phyloP scores from a whole-genome alignment of 2,113 vertebrate species.

The Callithrix jacchus region DNA sequence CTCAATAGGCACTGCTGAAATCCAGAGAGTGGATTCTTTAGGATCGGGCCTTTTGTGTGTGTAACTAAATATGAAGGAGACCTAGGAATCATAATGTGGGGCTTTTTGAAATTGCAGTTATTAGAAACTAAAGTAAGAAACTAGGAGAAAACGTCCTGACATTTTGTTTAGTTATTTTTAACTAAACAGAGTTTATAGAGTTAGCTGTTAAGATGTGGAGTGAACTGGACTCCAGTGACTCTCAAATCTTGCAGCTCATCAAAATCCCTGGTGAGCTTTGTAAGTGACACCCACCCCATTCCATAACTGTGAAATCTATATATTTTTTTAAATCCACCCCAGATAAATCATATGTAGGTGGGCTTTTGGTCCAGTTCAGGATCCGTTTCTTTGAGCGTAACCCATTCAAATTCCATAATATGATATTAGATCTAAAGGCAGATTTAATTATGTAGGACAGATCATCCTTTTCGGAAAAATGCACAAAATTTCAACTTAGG shows the following conservation, averaged over 20 bases:
- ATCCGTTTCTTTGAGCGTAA: conserved; percentile 29
- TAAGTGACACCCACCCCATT: neutral
- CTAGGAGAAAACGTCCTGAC: rapidly evolving
- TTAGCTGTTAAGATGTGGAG: neutral
- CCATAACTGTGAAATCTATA: neutral
- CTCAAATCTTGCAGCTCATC: neutral
- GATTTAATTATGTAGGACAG: conserved; percentile 52
- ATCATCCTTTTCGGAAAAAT: neutral
- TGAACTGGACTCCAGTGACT: neutral
- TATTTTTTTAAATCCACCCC: neutral
- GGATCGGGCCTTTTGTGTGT: neutral
- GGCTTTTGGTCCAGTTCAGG: conserved; percentile 7
- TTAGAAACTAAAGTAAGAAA: neutral
- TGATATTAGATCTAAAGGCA: conserved; percentile 10
- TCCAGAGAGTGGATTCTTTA: neutral
- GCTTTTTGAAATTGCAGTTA: neutral
- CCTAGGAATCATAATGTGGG: neutral
- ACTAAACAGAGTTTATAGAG: neutral
- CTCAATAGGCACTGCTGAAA: neutral
- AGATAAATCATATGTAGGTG: neutral
- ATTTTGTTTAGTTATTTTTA: neutral
- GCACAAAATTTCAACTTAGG: neutral
- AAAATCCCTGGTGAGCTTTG: neutral
- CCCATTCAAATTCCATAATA: conserved; percentile 24
- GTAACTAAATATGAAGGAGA: neutral